These are phyloP conservation scores for Anthoscopus minutus DNA, from an alignment of 2,113 vertebrate genomes.

Conservation along the genomic window DNA sequence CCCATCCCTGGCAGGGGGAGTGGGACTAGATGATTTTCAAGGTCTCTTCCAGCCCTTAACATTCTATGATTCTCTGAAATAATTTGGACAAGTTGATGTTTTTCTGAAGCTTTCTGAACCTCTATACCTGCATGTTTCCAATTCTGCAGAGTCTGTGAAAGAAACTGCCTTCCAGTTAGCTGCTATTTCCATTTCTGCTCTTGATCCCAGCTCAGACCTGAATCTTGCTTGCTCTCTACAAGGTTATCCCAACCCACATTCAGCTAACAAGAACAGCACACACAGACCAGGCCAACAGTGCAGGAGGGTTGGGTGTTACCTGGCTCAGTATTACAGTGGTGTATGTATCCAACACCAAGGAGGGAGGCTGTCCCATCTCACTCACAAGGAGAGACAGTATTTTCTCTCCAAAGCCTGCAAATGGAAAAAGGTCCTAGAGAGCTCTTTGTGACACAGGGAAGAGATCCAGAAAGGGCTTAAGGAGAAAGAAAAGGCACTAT, in stretches of 20 bases:
- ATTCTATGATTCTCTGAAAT: background rate
- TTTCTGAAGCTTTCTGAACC: background rate
- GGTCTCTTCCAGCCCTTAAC: background rate
- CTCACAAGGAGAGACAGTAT: background rate
- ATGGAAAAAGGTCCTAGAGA: background rate
- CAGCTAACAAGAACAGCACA: background rate
- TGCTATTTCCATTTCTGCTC: background rate
- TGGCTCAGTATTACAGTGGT: background rate
- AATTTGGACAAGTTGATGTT: background rate
- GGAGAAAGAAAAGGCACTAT: background rate
- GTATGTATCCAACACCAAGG: fast-evolving
- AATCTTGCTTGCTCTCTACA: background rate
- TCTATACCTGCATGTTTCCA: background rate
- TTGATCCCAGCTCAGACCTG: background rate
- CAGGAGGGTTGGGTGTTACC: background rate
- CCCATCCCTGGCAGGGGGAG: background rate
- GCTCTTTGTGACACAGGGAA: background rate
- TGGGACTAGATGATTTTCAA: background rate
- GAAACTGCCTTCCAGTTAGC: background rate
- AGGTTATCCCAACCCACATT: background rate
- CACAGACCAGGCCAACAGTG: background rate
- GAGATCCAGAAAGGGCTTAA: background rate
- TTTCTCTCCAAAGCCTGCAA: background rate
- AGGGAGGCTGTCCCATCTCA: background rate
- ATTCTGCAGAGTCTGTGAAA: background rate